These are phyloP conservation scores for Sesamia inferens DNA, from an alignment of 2,888 invertebrate genomes.

Conservation along the genomic window DNA sequence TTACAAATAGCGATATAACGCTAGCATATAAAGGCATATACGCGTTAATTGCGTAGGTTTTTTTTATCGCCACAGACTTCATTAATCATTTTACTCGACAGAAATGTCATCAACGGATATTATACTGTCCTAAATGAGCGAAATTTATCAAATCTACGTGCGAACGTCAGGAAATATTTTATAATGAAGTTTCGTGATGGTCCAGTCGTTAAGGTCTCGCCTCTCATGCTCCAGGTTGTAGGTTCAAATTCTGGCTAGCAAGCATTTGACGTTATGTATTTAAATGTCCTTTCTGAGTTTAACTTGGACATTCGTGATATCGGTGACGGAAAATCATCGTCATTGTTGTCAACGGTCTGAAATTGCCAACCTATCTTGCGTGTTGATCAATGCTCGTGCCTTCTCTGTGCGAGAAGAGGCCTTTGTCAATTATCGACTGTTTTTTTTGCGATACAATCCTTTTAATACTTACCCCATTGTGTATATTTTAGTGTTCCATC, in stretches of 20 bases:
- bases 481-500: too few relatives aligned
- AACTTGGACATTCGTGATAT: background rate
- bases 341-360: too few relatives aligned
- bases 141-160: slow-evolving; percentile 24
- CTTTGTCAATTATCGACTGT: too few relatives aligned
- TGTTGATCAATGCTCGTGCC: background rate
- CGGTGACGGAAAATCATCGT: background rate
- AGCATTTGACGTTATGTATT: background rate
- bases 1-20: slow-evolving; percentile 4
- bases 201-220: background rate
- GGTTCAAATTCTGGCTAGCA: background rate
- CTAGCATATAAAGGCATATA: too few relatives aligned
- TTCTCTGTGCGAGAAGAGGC: background rate
- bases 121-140: slow-evolving; percentile 41
- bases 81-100: slow-evolving; percentile 45
- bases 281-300: background rate
- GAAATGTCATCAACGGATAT: slow-evolving; percentile 47
- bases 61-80: slow-evolving; percentile 26
- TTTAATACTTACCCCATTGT: too few relatives aligned
- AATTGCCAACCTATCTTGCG: too few relatives aligned
- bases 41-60: slow-evolving; percentile 15
- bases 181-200: slow-evolving; percentile 1
- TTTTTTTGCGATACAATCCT: too few relatives aligned
- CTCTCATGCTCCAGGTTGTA: too few relatives aligned
- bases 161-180: slow-evolving; percentile 5